Base-by-base conservation (phyloP, 2,113 vertebrate genomes). In the Catharus fuscescens region DNA sequence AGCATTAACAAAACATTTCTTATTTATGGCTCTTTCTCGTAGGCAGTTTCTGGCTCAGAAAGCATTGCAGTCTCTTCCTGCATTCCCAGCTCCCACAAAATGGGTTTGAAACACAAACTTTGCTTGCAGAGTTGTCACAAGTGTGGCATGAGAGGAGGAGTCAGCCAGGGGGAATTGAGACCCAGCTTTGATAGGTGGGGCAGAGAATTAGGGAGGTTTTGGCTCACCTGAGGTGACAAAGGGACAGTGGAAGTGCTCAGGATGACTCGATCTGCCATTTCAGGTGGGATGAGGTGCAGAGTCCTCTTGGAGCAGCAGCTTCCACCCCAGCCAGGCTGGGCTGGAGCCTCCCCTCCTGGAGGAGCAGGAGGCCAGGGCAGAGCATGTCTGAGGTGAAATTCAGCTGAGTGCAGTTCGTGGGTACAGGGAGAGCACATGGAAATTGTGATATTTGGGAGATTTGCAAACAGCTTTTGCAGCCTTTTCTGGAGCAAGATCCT, bases 1-100 rank as follows among this genome's bases (percentile, higher is more conserved):
- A 83, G 90, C 93, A 92, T 94, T 79, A 90, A 88, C 89, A 89
- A 96, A 97, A 85, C 73, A 95, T 95, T 91, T 80, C 67, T 94
- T 67, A 85, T 92, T 97, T 77, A 91, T 34, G 88, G 80, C 61
- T 42, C 66, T 31, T 69, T 74, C 77, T 90, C 3, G 2, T 11
- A 47, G 77, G 90, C 86, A 76, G 77, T 92, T 88, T 86, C 66
- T 91, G 20, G 84, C 91, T 73, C 66, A 14, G 73, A 80, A 76
- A 80, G 67, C 5, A 32, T 60, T 93, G 45, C 87, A 91, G 70
- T 65, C 64, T 87, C 89, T 76, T 78, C 38, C 78, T 65, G 34
- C 91, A 53, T 95, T 95, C 92, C 85, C 42, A 4, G 48, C 44
- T 95, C 91, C 95, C 94, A 36, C 92, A 95, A 59, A 95, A 87